These are phyloP conservation scores for Phenacoccus solenopsis DNA, from an alignment of 1,140 invertebrate genomes.

Conservation along the genomic window DNA sequence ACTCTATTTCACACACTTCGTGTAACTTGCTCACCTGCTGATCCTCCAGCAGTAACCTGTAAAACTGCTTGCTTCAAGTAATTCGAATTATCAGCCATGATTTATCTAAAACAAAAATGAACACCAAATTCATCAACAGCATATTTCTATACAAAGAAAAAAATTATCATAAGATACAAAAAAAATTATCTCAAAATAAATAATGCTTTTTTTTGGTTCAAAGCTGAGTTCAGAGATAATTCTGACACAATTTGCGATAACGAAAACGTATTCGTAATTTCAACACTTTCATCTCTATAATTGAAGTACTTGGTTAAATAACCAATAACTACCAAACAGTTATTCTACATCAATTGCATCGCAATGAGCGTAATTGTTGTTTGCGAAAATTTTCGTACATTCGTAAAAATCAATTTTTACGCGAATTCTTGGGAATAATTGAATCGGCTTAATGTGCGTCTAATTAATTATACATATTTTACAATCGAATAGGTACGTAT, in stretches of 20 bases:
- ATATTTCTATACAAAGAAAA: background rate
- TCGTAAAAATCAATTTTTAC: too few species aligned
- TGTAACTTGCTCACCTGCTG: conserved; percentile 47
- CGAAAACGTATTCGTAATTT: too few species aligned
- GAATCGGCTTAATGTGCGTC: too few species aligned
- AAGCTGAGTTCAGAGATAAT: background rate
- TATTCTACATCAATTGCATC: too few species aligned
- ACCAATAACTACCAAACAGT: too few species aligned
- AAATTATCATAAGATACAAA: background rate
- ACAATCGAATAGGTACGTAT: too few species aligned
- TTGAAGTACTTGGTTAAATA: too few species aligned
- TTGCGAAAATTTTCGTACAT: too few species aligned
- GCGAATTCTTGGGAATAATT: too few species aligned
- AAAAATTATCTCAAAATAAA: background rate
- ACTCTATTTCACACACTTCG: background rate
- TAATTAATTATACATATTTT: too few species aligned
- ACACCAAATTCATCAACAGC: background rate
- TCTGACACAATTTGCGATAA: background rate
- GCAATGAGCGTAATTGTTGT: too few species aligned
- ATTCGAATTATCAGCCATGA: conserved; percentile 27
- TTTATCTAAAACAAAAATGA: background rate
- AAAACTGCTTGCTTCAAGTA: conserved; percentile 57
- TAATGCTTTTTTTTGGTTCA: background rate
- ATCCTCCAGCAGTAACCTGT: conserved; percentile 76
- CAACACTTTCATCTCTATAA: too few species aligned